Evolutionary conservation across 2,888 invertebrate species (phyloP), one percentile per base, ranked within the genome.

Genomic region (Morpho deidamia): DNA sequence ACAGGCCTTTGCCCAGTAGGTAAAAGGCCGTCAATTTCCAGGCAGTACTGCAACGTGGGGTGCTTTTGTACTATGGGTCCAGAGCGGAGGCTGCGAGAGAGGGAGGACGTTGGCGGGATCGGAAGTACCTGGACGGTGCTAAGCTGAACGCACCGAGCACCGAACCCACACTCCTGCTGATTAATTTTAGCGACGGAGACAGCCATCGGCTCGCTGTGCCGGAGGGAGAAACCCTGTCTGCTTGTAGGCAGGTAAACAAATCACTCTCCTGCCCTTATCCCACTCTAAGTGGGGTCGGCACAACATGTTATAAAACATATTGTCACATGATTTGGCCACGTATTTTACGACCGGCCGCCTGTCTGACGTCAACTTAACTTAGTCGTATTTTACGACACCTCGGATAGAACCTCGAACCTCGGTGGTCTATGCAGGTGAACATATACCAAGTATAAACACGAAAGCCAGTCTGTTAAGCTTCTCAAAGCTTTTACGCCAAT

Each of bases 41-140:
- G 92, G 92, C 91, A 35, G 92, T 94, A 0, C 71, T 94, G 0
- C 94, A 94, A 63, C 88, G 93, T 58, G 94, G 94, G 2, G 93
- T 94, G 2, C 74, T 94, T 0, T 89, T 92, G 0, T 92, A 92
- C 80, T 92, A 91, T 78, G 83, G 83, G 38, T 89, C 82, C 0
- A 85, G 93, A 12, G 93, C 92, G 0, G 94, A 94, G 68, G 93
- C 93, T 3, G 91, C 91, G 1, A 86, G 91, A 2, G 91, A 68
- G 2, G 83, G 87, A 1, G 86, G 89, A 0, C 89, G 91, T 4
- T 84, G 90, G 65, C 90, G 92, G 63, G 90, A 90, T 23, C 91
- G 92, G 69, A 92, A 93, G 76, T 94, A 93, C 81, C 78, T 94
- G 41, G 93, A 94, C 79, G 91, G 91, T 8, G 92, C 93, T 7